Evolutionary conservation across 2,113 vertebrate genomes (phyloP).

Genomic region (Pantherophis guttatus): DNA sequence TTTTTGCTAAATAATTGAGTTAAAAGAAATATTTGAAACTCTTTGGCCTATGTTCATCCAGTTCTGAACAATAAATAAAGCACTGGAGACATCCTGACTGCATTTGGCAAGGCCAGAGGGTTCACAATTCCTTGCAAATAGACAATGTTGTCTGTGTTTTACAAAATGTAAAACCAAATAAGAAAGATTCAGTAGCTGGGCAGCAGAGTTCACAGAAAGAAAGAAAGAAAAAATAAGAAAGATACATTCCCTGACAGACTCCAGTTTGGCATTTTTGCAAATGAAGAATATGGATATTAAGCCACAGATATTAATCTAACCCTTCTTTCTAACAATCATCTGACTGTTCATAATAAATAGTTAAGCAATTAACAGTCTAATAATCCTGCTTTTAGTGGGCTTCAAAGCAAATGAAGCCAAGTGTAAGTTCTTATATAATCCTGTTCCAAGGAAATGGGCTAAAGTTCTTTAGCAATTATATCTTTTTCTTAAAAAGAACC

Average conservation of each 20-base stretch:
- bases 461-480: background rate
- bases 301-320: background rate
- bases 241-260: background rate
- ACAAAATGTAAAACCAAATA: constrained; percentile 35
- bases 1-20: background rate
- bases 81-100: constrained; percentile 26
- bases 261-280: background rate
- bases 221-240: background rate
- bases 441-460: background rate
- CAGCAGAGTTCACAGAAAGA: constrained; percentile 27
- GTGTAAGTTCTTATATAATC: background rate
- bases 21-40: constrained; percentile 22
- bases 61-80: constrained; percentile 34
- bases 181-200: constrained; percentile 28
- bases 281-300: background rate
- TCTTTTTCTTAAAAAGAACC: background rate
- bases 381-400: background rate
- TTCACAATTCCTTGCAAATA: constrained; percentile 34
- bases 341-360: background rate
- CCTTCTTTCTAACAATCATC: background rate
- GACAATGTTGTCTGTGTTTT: constrained; percentile 47
- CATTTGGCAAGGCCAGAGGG: constrained; percentile 37
- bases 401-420: background rate
- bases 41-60: background rate
- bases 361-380: constrained; percentile 3